Percentiles rank a stretch among this genome's conserved stretches.
phyloP scores from a whole-genome alignment of 2,797 vertebrate species.

The Acanthornis magna region DNA sequence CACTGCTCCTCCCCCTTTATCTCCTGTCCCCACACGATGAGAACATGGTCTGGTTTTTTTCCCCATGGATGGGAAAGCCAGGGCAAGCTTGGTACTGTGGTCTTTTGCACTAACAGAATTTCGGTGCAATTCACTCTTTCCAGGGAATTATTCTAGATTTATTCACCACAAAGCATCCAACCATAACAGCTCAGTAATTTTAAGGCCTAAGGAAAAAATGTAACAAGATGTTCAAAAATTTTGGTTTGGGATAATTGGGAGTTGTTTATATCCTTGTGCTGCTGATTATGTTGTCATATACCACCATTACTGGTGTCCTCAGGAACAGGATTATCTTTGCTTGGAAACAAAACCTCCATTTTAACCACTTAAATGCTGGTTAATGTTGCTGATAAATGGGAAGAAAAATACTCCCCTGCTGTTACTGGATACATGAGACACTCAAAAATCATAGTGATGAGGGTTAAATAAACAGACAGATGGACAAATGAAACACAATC shows the following conservation, averaged over 20 bases:
- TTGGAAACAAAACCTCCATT: conserved; percentile 28
- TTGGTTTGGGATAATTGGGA: conserved; percentile 65
- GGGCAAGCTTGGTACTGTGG: conserved; percentile 13
- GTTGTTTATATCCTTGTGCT: conserved; percentile 57
- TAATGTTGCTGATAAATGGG: background rate
- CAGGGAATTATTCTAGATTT: conserved; percentile 71
- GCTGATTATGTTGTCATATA: conserved; percentile 40
- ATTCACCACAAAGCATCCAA: conserved; percentile 69
- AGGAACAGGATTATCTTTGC: conserved; percentile 28
- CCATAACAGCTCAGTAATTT: conserved; percentile 69
- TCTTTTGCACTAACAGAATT: conserved; percentile 25
- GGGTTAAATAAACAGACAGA: background rate
- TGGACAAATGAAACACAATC: background rate
- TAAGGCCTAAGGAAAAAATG: conserved; percentile 65
- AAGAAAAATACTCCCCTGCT: background rate
- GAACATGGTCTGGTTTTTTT: background rate
- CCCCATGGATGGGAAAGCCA: background rate
- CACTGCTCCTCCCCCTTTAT: background rate
- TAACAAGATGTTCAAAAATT: conserved; percentile 66
- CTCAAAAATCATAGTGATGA: background rate
- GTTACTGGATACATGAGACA: background rate
- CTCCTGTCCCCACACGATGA: background rate
- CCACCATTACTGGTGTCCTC: conserved; percentile 21
- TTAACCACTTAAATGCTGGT: conserved; percentile 55
- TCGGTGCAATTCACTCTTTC: conserved; percentile 57